phyloP scores from a whole-genome alignment of 2,113 vertebrate species.

The Dipodomys stephensi region DNA sequence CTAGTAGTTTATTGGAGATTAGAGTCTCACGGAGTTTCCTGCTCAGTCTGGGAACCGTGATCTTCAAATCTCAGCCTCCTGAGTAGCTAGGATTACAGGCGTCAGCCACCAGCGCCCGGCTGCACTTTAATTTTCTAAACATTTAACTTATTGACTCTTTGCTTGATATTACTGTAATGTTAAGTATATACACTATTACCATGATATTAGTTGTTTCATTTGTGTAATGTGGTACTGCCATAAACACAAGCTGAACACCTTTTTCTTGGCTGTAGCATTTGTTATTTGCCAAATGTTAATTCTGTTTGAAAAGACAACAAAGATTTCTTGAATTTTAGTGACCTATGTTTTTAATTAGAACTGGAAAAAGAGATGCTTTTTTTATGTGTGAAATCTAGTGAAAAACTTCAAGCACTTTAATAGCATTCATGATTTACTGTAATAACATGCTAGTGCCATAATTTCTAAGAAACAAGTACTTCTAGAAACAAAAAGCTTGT shows the following conservation, averaged over 20 bases:
- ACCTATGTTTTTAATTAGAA: conserved; percentile 48
- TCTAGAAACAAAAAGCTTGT: conserved; percentile 43
- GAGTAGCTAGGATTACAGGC: too few species aligned
- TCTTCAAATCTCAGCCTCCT: too few species aligned
- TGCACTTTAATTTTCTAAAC: conserved; percentile 5
- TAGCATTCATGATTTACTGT: conserved; percentile 21
- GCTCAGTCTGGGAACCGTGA: too few species aligned
- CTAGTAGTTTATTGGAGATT: too few species aligned
- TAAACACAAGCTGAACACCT: conserved; percentile 33
- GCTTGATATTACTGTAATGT: background rate
- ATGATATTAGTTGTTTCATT: conserved; percentile 3
- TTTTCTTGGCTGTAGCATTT: conserved; percentile 51
- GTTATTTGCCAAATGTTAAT: conserved; percentile 13
- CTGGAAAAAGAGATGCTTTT: conserved; percentile 7
- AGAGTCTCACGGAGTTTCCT: too few species aligned
- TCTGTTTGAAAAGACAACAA: conserved; percentile 51
- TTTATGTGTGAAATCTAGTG: conserved; percentile 52
- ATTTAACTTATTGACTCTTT: conserved; percentile 27
- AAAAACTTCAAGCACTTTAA: background rate
- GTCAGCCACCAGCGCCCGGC: too few species aligned
- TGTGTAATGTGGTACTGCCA: background rate
- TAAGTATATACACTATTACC: background rate
- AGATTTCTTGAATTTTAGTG: conserved; percentile 34
- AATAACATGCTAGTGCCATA: background rate
- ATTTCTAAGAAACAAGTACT: conserved; percentile 21